Evolutionary conservation across 2,888 invertebrate genomes (phyloP), one percentile per base, ranked within the genome.

Genomic region (Caenorhabditis plicata): DNA sequence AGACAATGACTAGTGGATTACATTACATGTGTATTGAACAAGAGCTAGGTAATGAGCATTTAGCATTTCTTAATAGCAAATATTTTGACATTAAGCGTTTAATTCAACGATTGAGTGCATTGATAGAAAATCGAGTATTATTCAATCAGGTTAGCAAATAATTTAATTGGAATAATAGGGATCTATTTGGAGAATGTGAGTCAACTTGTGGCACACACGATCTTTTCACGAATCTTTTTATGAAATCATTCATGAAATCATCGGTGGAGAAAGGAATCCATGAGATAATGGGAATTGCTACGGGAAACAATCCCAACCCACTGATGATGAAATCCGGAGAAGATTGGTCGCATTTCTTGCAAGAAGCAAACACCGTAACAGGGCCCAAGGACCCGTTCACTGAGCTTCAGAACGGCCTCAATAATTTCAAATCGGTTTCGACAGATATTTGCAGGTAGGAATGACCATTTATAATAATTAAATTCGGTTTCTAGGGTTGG

Each of bases 1-100:
- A 67, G 17, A 53, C 49, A 31, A 49, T 71, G 38, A 68, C 68
- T 8, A 56, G 58, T 36, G 73, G 73, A 23, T 40, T 73, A 8
- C 42, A 55, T 29, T 73, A 68, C 52, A 70, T 70, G 73, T 73
- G 73, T 40, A 45, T 60, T 15, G 73, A 71, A 26, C 68, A 71
- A 32, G 36, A 52, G 27, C 49, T 64, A 9, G 62, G 61, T 61
- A 25, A 13, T 33, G 29, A 32, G 2, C 29, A 3, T 13, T 23
- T 17, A 38, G 20, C 17, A 13, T 29, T 25, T 27, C 1, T 4
- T 13, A 7, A 8, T 29, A 19, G 40, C 11, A n/a, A 11, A 39
- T 19, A 39, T 8, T 19, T 5, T 8, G 20, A 39, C 20, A 4
- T 39, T 39, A 29, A 63, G 70, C 70, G 13, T 70, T 70, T 50